Evolutionary conservation across 2,797 vertebrate species (phyloP).

Genomic region (Pangasius larnaudii): DNA sequence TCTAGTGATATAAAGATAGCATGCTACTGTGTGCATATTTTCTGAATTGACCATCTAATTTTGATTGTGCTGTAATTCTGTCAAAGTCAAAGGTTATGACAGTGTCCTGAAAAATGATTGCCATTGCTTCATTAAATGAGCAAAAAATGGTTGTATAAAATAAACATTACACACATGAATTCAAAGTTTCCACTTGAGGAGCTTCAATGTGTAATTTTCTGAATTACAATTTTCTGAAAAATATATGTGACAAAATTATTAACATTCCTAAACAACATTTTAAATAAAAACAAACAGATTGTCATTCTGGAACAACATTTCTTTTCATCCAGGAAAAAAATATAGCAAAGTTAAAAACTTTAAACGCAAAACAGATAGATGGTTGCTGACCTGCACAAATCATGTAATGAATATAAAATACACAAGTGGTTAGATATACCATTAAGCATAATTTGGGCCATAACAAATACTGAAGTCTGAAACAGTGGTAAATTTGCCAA

Average conservation of each 20-base stretch:
- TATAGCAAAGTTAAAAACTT: not conserved
- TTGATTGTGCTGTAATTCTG: not conserved
- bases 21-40: not conserved
- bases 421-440: not conserved
- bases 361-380: not conserved
- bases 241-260: not conserved
- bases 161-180: not conserved
- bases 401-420: not conserved
- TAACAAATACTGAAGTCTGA: not conserved
- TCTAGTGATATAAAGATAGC: not conserved
- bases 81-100: not conserved
- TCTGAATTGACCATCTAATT: not conserved
- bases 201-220: too few species aligned
- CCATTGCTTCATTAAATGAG: not conserved
- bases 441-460: not conserved
- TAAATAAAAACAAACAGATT: not conserved
- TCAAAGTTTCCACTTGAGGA: too few species aligned
- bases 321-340: not conserved
- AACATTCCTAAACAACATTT: not conserved
- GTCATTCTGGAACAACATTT: not conserved
- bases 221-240: too few species aligned
- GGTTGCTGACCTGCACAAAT: not conserved
- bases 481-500: not conserved
- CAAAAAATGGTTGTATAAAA: not conserved
- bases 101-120: not conserved